These are phyloP conservation scores for Drosophila seclusa DNA, from an alignment of 2,888 invertebrate species.

Conservation along the genomic window DNA sequence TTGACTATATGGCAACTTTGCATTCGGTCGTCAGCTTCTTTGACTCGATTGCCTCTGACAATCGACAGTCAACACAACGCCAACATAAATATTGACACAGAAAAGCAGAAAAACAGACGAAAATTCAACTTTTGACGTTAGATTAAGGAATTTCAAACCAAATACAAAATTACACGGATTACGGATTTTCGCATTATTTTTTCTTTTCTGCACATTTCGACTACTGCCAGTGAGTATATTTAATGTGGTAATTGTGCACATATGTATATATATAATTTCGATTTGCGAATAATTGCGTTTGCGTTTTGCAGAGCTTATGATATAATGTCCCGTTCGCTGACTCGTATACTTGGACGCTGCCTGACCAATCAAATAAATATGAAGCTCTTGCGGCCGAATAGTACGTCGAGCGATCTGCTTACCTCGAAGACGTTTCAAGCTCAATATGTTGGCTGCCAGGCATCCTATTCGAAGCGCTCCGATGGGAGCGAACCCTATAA, in stretches of 20 bases:
- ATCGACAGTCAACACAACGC: constrained; percentile 26
- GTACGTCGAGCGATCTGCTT: constrained; percentile 12
- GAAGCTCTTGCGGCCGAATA: constrained; percentile 17
- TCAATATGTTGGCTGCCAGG: constrained; percentile 18
- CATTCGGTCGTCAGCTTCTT: not conserved
- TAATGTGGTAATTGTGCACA: not conserved
- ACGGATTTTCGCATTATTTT: constrained; percentile 16
- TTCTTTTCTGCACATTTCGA: constrained; percentile 14
- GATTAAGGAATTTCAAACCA: constrained; percentile 18
- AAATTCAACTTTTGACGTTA: constrained; percentile 37
- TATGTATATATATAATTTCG: not conserved
- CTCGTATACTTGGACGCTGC: constrained; percentile 57
- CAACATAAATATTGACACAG: constrained; percentile 11
- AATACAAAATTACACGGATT: constrained; percentile 49
- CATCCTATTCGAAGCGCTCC: constrained; percentile 60
- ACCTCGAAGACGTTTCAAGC: constrained; percentile 12
- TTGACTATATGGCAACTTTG: constrained; percentile 32
- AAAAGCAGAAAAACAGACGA: not conserved
- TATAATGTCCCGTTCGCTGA: constrained; percentile 75
- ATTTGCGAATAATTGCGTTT: constrained; percentile 46
- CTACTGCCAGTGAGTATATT: constrained; percentile 27
- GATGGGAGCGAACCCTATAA: constrained; percentile 58
- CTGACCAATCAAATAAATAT: constrained; percentile 16
- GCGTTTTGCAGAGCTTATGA: constrained; percentile 51
- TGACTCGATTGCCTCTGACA: constrained; percentile 24